phyloP scores from a whole-genome alignment of 2,113 vertebrate genomes.

The Petroica traversi region DNA sequence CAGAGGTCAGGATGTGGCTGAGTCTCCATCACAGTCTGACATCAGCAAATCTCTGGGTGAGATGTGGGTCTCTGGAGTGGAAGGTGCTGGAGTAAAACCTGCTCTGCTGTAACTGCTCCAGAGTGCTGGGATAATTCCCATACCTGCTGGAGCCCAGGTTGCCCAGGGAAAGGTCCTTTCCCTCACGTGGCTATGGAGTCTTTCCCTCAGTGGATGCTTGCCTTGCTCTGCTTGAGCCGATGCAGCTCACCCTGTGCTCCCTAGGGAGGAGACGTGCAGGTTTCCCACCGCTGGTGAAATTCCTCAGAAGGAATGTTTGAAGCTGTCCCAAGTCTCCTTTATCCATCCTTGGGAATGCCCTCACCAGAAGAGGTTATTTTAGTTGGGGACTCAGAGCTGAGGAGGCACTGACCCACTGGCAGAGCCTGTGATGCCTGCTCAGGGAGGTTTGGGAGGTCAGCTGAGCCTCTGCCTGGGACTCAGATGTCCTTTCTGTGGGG shows the following conservation, averaged over 20 bases:
- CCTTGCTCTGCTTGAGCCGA: not conserved
- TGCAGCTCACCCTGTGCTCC: not conserved
- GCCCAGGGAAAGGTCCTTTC: not conserved
- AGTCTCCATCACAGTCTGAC: not conserved
- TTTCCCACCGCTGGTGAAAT: not conserved
- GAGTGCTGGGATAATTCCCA: not conserved
- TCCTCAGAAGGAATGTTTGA: not conserved
- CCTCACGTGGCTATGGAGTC: not conserved
- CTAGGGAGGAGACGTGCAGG: accelerated
- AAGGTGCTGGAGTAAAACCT: not conserved
- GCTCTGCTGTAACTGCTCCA: not conserved
- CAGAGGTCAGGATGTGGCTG: not conserved
- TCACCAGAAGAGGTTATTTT: not conserved
- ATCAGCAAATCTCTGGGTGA: accelerated
- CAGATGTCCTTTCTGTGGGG: not conserved
- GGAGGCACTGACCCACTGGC: not conserved
- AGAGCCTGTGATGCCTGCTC: not conserved
- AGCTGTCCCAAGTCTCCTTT: not conserved
- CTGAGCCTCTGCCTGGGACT: not conserved
- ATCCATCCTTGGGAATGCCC: not conserved
- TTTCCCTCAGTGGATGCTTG: not conserved
- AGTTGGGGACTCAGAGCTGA: not conserved
- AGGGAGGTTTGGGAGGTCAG: no score
- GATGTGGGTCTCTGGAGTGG: not conserved
- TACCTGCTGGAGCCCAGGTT: not conserved